These are phyloP conservation scores for Narcine bancroftii DNA, from an alignment of 2,113 vertebrate species.

Conservation along the genomic window DNA sequence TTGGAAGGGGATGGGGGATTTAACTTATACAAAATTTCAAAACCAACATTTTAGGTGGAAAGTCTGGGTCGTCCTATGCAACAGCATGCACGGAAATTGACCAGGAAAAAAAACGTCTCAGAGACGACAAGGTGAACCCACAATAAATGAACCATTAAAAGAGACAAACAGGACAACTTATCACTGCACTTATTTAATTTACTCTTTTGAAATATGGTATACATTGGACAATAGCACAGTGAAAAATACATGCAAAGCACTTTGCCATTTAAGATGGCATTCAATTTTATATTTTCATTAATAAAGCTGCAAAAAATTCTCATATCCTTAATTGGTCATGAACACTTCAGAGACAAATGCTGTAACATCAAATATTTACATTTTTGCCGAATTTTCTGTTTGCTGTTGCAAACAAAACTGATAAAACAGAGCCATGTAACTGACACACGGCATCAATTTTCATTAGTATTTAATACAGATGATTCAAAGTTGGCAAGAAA, in stretches of 20 bases:
- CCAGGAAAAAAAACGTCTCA: background rate
- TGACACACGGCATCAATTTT: background rate
- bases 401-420: background rate
- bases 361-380: background rate
- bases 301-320: background rate
- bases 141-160: background rate
- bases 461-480: background rate
- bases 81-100: no score
- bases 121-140: background rate
- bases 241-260: background rate
- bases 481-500: background rate
- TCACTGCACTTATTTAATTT: conserved; percentile 11
- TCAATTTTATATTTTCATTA: background rate
- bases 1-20: no score
- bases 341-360: background rate
- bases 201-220: background rate
- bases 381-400: background rate
- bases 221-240: background rate
- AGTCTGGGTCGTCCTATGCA: no score
- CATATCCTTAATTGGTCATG: background rate
- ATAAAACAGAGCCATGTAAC: background rate
- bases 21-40: no score
- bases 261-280: background rate
- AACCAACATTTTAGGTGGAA: no score
- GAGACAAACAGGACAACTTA: background rate